Evolutionary conservation across 2,888 invertebrate species (phyloP).

Genomic region (Harmothoe impar): DNA sequence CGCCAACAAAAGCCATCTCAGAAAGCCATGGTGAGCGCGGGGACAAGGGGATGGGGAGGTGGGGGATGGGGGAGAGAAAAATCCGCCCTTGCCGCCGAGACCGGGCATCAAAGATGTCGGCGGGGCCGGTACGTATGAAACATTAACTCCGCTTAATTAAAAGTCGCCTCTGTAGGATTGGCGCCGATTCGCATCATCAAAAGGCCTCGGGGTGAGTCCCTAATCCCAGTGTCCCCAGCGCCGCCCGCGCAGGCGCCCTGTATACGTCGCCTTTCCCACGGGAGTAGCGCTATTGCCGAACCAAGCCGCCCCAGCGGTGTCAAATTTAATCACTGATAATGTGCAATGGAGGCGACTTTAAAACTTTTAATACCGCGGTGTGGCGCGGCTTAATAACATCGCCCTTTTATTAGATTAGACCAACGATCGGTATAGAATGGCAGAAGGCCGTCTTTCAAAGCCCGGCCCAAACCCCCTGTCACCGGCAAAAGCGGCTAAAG

Average conservation of each 20-base stretch:
- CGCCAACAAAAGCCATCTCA: conserved; percentile 47
- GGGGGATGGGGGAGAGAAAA: neutral
- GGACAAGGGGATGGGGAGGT: neutral
- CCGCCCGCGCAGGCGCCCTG: conserved; percentile 10
- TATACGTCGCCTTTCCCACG: neutral
- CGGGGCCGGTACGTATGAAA: conserved; percentile 40
- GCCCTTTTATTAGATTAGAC: conserved; percentile 63
- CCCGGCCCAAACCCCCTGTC: neutral
- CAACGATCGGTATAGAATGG: conserved; percentile 52
- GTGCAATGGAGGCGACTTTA: conserved; percentile 53
- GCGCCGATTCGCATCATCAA: conserved; percentile 31
- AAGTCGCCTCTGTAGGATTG: conserved; percentile 54
- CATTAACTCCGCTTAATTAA: conserved; percentile 66
- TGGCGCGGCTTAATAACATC: conserved; percentile 56
- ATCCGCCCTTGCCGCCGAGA: neutral
- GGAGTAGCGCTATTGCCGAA: neutral
- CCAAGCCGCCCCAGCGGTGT: conserved; percentile 41
- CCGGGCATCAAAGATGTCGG: conserved; percentile 43
- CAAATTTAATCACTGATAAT: conserved; percentile 64
- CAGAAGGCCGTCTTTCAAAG: conserved; percentile 23
- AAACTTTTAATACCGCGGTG: conserved; percentile 62
- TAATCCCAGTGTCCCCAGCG: conserved; percentile 16
- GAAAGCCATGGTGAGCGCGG: neutral
- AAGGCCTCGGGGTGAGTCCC: conserved; percentile 28
- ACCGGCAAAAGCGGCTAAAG: neutral